Percentiles rank a stretch among this genome's conserved stretches.
These are phyloP conservation scores for Nomada ferruginata DNA, from an alignment of 2,888 invertebrate genomes.

Conservation along the genomic window DNA sequence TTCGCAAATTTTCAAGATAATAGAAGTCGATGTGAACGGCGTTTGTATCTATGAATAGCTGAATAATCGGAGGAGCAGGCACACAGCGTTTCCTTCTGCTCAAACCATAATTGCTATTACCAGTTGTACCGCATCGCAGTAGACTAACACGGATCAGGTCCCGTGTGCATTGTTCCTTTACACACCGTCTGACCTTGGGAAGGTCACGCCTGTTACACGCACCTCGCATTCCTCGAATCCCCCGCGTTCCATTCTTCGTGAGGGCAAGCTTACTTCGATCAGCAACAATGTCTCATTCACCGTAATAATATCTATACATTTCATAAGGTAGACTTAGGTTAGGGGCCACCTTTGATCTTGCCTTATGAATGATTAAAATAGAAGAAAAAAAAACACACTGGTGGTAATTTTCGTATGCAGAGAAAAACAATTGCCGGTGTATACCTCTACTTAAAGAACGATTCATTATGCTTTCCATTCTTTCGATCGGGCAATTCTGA, in stretches of 20 bases:
- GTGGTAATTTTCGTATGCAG: not conserved
- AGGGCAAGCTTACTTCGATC: constrained; percentile 40
- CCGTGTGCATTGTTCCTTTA: constrained; percentile 78
- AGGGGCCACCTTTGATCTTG: not conserved
- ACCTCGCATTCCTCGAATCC: constrained; percentile 65
- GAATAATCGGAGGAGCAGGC: constrained; percentile 9
- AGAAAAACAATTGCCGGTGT: not conserved
- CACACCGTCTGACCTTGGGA: constrained; percentile 78
- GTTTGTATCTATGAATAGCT: not conserved
- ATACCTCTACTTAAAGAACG: not conserved
- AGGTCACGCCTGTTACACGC: constrained; percentile 78
- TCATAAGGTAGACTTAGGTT: not conserved
- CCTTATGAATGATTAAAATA: not conserved
- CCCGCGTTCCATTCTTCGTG: constrained; percentile 58
- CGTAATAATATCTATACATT: constrained; percentile 1
- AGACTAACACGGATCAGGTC: constrained; percentile 54
- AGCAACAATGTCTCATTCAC: constrained; percentile 40
- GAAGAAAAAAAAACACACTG: not conserved
- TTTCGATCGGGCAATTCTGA: not conserved
- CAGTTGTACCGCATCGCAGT: constrained; percentile 45
- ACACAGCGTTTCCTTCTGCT: constrained; percentile 11
- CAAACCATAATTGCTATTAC: constrained; percentile 42
- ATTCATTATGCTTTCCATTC: not conserved
- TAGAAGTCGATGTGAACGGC: not conserved
- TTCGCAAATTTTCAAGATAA: not conserved